Evolutionary conservation across 2,888 invertebrate species (phyloP), one percentile per base, ranked within the genome.

Genomic region (Conops quadrifasciatus): DNA sequence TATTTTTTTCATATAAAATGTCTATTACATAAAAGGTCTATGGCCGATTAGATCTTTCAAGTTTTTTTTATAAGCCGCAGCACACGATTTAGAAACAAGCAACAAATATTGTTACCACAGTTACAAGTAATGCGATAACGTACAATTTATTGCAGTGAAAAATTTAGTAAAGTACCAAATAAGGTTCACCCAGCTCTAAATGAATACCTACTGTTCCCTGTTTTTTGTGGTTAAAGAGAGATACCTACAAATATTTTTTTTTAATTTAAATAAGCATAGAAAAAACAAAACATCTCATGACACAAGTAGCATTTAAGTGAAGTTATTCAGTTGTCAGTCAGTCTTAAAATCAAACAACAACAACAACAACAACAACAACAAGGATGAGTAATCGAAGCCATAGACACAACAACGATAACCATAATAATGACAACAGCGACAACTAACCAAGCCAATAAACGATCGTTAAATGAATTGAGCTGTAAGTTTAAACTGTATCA

Each of bases 401-500:
- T 26, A 13, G 26, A 1, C 24, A 5, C 53, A 56, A 21, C 9
- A 36, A 36, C 53, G 15, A 16, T 24, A 16, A 26, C 24, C 16
- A 26, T 21, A 13, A 21, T 4, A 58, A n/a, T n/a, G 4, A 19
- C 49, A 16, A n/a, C 49, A 49, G n/a, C 16, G 13, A 49, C 49
- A 49, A 59, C 59, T 21, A 16, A 15, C n/a, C 49, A 65, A 11
- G 47, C 49, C 45, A 67, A 58, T 26, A 58, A 43, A 67, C 67
- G 43, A 45, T 58, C 28, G 58, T 58, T 47, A 43, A 56, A 67
- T 67, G 45, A 45, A 67, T 67, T 67, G 58, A 67, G 21, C 58
- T 21, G 19, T 43, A 43, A 56, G 58, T 45, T 58, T 67, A 67
- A 67, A 56, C 2, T 16, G 21, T 24, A 24, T 19, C 24, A 11